phyloP scores from a whole-genome alignment of 2,113 vertebrate species.

The Pachyramphus minor region DNA sequence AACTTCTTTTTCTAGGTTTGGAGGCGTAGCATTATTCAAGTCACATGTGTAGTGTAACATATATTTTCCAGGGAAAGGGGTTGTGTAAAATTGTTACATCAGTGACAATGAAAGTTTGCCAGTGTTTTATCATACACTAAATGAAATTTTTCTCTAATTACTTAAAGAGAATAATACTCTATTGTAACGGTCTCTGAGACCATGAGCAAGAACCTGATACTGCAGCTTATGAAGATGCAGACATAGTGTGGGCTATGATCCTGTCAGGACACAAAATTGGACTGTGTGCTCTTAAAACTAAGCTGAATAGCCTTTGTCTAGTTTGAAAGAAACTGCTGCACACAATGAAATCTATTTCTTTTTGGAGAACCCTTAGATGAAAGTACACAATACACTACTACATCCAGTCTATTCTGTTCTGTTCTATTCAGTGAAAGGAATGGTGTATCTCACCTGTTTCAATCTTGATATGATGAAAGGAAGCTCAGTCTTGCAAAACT shows the following conservation, averaged over 20 bases:
- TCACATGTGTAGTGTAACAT: neutral
- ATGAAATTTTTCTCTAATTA: neutral
- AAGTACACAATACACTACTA: neutral
- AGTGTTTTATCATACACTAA: neutral
- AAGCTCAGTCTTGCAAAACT: neutral
- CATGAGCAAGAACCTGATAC: neutral
- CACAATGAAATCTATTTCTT: neutral
- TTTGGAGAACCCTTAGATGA: neutral
- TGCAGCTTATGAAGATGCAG: neutral
- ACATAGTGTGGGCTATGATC: neutral
- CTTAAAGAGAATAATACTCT: neutral
- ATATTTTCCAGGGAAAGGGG: neutral
- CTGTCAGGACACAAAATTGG: neutral
- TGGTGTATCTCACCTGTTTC: neutral
- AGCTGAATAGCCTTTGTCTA: neutral
- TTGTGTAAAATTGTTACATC: neutral
- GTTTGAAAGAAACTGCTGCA: neutral
- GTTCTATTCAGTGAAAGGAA: neutral
- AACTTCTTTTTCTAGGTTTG: neutral
- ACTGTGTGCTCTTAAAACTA: neutral
- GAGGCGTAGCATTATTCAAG: neutral
- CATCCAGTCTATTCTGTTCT: neutral
- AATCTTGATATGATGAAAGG: neutral
- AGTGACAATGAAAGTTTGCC: neutral
- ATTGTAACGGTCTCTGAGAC: neutral